A percentile compares a stretch with the other conserved stretches of the same genome.
phyloP scores from a whole-genome alignment of 2,888 invertebrate species.

The Antitype chi region DNA sequence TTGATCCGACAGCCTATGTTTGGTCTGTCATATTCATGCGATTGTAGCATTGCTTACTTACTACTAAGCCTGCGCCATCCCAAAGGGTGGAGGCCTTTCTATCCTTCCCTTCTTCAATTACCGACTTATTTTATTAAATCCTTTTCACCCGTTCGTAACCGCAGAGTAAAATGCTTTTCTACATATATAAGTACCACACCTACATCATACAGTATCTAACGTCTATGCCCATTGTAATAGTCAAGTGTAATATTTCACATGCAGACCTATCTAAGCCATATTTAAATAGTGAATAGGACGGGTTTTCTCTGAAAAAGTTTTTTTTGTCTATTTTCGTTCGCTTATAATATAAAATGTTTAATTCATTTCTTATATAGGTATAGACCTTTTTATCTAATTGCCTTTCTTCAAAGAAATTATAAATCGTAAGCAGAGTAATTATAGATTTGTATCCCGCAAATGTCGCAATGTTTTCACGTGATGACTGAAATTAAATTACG shows the following conservation, averaged over 20 bases:
- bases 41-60: not conserved
- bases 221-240: not conserved
- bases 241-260: not conserved
- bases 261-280: not conserved
- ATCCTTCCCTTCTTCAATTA: not conserved
- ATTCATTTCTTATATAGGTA: not conserved
- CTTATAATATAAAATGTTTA: not conserved
- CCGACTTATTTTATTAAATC: not conserved
- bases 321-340: not conserved
- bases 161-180: not conserved
- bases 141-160: not conserved
- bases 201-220: not conserved
- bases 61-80: not conserved
- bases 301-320: not conserved
- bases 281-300: not conserved
- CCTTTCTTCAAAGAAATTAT: not conserved
- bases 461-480: not conserved
- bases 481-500: not conserved
- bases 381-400: not conserved
- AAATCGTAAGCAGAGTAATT: not conserved
- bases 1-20: not conserved
- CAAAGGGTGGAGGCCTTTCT: not conserved
- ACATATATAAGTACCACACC: not conserved
- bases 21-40: not conserved
- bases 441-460: not conserved